Evolutionary conservation across 2,888 invertebrate species (phyloP), one percentile per base, ranked within the genome.

Genomic region (Atethmia centrago): DNA sequence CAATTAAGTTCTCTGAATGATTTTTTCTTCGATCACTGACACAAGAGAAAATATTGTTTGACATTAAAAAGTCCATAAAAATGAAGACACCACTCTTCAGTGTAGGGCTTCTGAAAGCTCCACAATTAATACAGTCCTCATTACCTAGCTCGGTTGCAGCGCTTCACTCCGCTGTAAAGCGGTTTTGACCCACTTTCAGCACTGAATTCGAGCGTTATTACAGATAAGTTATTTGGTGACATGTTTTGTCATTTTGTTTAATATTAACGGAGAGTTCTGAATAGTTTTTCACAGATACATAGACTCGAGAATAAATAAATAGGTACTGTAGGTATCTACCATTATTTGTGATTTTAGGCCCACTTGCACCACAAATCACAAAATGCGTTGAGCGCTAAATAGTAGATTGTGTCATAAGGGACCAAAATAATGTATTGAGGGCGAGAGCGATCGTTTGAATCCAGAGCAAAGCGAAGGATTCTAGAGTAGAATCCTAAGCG

Each of bases 141-240:
- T 75, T 77, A 80, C 74, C 61, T 42, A 28, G 56, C 64, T 76
- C 74, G 55, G 66, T 49, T 49, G 49, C 69, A 71, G 75, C 49
- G 70, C 81, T 59, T 71, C 81, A 47, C 40, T 68, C 49, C 49
- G 61, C 58, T 71, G 16, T 40, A 65, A 68, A 85, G 84, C 63
- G 76, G 66, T 74, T 78, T 85, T 84, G 80, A 85, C 84, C 84
- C 58, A 74, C 56, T 79, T 84, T 21, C 36, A 66, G 51, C 21
- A 19, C 12, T 31, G 58, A 59, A 71, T 80, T 69, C 66, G 56
- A 65, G 55, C 8, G 71, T 82, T 79, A 82, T 76, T 82, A 75
- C 47, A 47, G 74, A 61, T 66, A 62, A 75, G 45, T 66, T 77
- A 56, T 77, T 77, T 59, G 67, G 5, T 59, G 61, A 47, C 40